Conservation (phyloP, 1,140 invertebrate genomes). For the Brachionus sp. region DNA sequence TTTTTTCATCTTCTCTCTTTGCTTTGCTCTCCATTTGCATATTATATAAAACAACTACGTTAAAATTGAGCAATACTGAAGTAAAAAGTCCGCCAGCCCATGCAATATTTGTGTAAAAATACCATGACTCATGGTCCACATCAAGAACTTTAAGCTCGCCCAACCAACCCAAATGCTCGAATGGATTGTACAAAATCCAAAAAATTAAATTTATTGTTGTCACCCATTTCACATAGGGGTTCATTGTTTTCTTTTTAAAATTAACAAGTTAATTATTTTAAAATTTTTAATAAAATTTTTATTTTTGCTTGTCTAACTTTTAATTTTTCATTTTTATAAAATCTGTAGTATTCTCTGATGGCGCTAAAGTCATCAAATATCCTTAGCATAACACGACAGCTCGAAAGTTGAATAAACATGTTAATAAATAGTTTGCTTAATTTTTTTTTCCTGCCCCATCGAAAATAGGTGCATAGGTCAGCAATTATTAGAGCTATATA, state of each 20-base stretch:
- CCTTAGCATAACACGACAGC: constrained; percentile 44
- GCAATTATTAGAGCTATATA: constrained; percentile 34
- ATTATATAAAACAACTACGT: constrained; percentile 4
- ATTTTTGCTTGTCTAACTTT: not conserved
- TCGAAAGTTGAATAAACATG: constrained; percentile 42
- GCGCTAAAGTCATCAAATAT: constrained; percentile 37
- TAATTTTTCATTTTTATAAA: constrained; percentile 27
- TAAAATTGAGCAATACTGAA: constrained; percentile 28
- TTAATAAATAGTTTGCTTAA: constrained; percentile 3
- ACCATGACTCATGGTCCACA: constrained; percentile 31
- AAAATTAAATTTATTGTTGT: constrained; percentile 32
- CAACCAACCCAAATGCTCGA: constrained; percentile 38
- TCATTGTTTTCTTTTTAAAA: constrained; percentile 10
- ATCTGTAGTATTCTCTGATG: constrained; percentile 36
- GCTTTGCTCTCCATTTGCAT: constrained; percentile 27
- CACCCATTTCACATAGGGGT: constrained; percentile 37
- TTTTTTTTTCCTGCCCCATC: constrained; percentile 20
- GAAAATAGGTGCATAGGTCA: constrained; percentile 12
- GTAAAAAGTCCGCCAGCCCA: constrained; percentile 36
- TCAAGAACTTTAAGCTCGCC: constrained; percentile 34
- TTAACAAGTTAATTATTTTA: not conserved
- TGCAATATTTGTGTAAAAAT: constrained; percentile 28
- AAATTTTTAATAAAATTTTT: not conserved
- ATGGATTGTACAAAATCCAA: constrained; percentile 42
- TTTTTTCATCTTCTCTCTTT: constrained; percentile 33